Conservation (phyloP, 2,888 invertebrate genomes). For the Oligia strigilis region DNA sequence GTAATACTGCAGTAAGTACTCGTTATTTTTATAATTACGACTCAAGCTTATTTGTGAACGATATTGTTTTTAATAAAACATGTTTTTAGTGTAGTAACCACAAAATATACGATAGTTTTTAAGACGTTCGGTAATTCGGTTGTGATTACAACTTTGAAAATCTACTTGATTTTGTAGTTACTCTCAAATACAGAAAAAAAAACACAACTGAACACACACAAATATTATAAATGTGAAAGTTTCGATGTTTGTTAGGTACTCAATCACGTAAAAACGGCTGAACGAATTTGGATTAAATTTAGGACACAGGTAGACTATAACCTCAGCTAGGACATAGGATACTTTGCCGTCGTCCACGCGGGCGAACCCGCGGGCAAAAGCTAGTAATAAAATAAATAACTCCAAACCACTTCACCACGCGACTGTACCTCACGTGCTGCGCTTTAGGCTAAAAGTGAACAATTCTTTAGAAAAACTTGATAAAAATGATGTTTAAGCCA, state of each 20-base stretch:
- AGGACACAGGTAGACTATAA: not conserved
- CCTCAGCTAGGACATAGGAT: not conserved
- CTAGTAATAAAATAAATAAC: slow-evolving; percentile 12
- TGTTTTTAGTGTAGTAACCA: not conserved
- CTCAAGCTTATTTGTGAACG: not conserved
- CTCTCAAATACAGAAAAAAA: too few relatives aligned
- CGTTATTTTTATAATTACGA: slow-evolving; percentile 35
- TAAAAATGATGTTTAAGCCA: slow-evolving; percentile 62
- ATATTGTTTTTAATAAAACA: slow-evolving; percentile 14
- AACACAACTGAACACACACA: too few relatives aligned
- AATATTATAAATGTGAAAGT: not conserved
- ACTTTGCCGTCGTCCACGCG: not conserved
- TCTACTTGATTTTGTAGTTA: too few relatives aligned
- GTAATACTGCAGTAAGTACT: slow-evolving; percentile 25
- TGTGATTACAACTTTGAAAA: not conserved
- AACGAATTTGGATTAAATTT: not conserved
- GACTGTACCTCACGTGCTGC: slow-evolving; percentile 63
- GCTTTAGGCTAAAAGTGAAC: slow-evolving; percentile 50
- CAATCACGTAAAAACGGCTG: not conserved
- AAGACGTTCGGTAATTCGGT: not conserved
- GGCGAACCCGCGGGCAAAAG: not conserved
- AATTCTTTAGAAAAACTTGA: slow-evolving; percentile 61
- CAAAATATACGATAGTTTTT: not conserved
- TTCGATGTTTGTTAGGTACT: not conserved
- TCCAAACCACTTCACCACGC: slow-evolving; percentile 11